phyloP scores from a whole-genome alignment of 1,140 invertebrate genomes.

The Aplysia californica region DNA sequence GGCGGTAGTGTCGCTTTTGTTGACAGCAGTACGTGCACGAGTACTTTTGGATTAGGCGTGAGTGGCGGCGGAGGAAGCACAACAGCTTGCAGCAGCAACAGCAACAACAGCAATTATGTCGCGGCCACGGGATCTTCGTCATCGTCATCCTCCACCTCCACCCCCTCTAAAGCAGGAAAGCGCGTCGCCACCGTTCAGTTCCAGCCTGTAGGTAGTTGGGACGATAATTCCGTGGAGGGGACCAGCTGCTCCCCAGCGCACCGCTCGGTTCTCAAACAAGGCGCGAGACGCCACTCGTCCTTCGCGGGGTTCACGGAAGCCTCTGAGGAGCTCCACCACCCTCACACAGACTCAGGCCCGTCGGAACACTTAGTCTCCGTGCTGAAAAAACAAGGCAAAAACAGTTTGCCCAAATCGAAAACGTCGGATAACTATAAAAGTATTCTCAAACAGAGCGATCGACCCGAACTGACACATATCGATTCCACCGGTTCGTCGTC shows the following conservation, averaged over 20 bases:
- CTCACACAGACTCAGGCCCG: too few relatives aligned
- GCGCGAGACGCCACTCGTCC: conserved; percentile 17
- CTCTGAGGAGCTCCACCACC: not conserved
- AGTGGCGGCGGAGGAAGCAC: not conserved
- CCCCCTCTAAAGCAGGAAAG: not conserved
- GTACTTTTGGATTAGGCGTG: too few relatives aligned
- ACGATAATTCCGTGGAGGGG: conserved; percentile 9
- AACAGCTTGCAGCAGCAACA: not conserved
- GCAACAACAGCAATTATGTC: not conserved
- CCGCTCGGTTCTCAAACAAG: conserved; percentile 22
- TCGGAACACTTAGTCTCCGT: not conserved
- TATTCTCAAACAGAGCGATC: conserved; percentile 19
- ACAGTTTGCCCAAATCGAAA: conserved; percentile 26
- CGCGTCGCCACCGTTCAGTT: conserved; percentile 24
- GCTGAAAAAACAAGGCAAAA: conserved; percentile 4
- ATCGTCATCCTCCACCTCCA: not conserved
- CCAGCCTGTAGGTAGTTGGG: conserved; percentile 19
- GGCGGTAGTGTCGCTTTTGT: not conserved
- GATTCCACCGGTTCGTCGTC: not conserved
- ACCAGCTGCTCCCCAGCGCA: conserved; percentile 6
- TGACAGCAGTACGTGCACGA: too few relatives aligned
- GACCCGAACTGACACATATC: not conserved
- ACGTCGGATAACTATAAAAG: conserved; percentile 24
- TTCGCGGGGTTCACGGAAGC: conserved; percentile 25
- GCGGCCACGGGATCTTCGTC: not conserved